A percentile compares a stretch with the other conserved stretches of the same genome.
phyloP scores from a whole-genome alignment of 2,113 vertebrate genomes.

The Bos indicus region DNA sequence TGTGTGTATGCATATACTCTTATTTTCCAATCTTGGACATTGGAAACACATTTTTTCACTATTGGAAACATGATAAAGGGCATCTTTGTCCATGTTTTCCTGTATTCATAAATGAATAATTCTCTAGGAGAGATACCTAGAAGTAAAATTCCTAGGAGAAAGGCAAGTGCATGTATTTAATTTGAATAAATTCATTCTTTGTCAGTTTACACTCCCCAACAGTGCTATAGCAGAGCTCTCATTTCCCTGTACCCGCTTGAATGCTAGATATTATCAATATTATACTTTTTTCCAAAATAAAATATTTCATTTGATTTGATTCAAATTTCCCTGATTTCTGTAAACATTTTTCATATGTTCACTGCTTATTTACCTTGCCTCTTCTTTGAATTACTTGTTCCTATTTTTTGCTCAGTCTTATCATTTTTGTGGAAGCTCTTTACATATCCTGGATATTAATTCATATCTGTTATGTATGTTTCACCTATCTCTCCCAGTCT shows the following conservation, averaged over 20 bases:
- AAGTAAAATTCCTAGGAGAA: background rate
- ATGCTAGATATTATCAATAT: background rate
- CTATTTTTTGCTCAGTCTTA: background rate
- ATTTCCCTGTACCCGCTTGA: background rate
- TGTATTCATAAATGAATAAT: background rate
- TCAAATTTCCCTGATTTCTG: background rate
- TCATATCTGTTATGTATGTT: background rate
- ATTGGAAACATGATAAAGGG: background rate
- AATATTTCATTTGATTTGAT: background rate
- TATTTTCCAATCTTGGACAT: background rate
- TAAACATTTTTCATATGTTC: background rate
- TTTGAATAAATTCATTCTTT: background rate
- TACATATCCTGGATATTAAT: background rate
- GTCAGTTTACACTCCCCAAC: background rate
- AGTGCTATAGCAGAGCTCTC: background rate
- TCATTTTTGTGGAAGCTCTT: background rate
- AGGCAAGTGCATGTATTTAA: background rate
- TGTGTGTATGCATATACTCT: background rate
- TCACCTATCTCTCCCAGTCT: constrained; percentile 1
- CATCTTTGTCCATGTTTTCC: background rate
- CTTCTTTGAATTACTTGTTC: background rate
- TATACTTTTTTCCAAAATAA: constrained; percentile 8
- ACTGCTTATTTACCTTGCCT: background rate
- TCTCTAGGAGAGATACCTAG: background rate
- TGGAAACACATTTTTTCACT: background rate